A percentile compares a stretch with the other conserved stretches of the same genome.
Conservation (phyloP, 2,113 vertebrate species). For the Rhizomys pruinosus region DNA sequence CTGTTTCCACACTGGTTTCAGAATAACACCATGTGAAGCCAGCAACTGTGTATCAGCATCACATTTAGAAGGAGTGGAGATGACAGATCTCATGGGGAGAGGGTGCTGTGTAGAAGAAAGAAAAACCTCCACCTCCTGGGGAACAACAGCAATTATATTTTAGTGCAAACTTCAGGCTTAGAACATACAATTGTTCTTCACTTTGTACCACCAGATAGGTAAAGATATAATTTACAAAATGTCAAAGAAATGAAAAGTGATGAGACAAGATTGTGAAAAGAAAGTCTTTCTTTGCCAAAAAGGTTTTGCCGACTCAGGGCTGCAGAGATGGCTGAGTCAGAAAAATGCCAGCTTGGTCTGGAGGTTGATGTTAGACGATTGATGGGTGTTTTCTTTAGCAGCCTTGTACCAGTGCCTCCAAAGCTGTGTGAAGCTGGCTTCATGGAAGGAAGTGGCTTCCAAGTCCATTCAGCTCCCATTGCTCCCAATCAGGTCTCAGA, state of each 20-base stretch:
- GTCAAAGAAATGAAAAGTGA: not conserved
- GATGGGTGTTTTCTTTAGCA: too few species aligned
- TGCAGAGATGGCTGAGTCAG: not conserved
- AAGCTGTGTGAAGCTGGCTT: too few species aligned
- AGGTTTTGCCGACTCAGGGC: not conserved
- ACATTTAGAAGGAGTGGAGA: not conserved
- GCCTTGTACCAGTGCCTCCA: too few species aligned
- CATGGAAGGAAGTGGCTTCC: too few species aligned
- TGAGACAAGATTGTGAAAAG: not conserved
- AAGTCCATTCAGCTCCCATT: too few species aligned
- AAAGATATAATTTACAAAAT: slow-evolving; percentile 22
- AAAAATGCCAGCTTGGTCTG: not conserved
- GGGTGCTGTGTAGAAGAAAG: not conserved
- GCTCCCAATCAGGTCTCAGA: too few species aligned
- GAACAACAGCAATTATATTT: not conserved
- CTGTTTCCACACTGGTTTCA: not conserved
- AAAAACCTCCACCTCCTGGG: not conserved
- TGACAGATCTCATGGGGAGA: not conserved
- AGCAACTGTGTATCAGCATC: not conserved
- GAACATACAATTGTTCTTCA: not conserved
- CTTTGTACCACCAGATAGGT: not conserved
- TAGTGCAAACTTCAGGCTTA: not conserved
- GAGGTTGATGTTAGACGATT: too few species aligned
- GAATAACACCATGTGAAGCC: not conserved
- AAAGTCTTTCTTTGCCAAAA: not conserved